These are phyloP conservation scores for Enteromius treurensis DNA, from an alignment of 2,797 vertebrate species.

Conservation along the genomic window DNA sequence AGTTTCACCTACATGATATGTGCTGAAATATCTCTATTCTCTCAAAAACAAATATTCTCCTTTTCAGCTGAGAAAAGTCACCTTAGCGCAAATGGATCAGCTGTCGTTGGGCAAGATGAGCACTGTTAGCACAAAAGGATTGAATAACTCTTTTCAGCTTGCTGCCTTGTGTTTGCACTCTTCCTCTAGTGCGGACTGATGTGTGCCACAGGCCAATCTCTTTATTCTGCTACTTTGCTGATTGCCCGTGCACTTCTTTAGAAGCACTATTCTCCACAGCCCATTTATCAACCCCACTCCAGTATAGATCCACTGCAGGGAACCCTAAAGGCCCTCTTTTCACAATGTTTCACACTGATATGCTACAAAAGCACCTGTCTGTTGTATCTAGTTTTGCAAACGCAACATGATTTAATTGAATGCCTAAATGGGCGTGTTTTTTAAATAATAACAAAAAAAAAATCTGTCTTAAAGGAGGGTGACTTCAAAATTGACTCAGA, in stretches of 20 bases:
- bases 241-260: constrained; percentile 55
- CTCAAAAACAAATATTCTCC: constrained; percentile 15
- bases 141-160: constrained; percentile 37
- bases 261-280: constrained; percentile 46
- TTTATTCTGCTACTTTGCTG: constrained; percentile 62
- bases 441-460: neutral
- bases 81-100: constrained; percentile 30
- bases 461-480: neutral
- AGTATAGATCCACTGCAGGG: constrained; percentile 3
- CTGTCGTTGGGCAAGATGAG: constrained; percentile 10
- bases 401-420: constrained; percentile 3
- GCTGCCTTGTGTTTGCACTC: constrained; percentile 37
- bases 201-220: constrained; percentile 51
- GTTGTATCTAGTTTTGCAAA: neutral
- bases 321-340: constrained; percentile 23
- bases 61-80: constrained; percentile 3
- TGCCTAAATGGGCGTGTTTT: neutral
- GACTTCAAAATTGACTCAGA: neutral
- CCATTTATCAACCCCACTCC: constrained; percentile 48
- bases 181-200: constrained; percentile 30
- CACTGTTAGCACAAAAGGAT: neutral
- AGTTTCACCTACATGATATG: constrained; percentile 4
- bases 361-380: constrained; percentile 11
- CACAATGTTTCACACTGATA: constrained; percentile 8
- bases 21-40: neutral